Percentiles rank a stretch among this genome's conserved stretches.
These are phyloP conservation scores for Synergus gifuensis DNA, from an alignment of 2,888 invertebrate species.

Conservation along the genomic window DNA sequence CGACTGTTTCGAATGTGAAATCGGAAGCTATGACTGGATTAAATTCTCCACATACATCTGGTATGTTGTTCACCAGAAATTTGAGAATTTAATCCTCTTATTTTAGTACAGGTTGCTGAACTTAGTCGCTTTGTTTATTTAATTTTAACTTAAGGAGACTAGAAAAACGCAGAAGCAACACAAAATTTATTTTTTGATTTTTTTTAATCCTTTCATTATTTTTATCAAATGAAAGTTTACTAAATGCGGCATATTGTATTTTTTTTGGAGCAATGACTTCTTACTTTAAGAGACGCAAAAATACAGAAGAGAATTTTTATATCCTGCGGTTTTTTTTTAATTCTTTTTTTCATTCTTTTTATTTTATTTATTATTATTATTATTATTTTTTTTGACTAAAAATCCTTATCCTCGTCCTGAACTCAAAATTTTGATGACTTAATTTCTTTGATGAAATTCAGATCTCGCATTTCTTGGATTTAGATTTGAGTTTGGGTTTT, in stretches of 20 bases:
- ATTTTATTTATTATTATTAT: neutral
- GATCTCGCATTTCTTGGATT: too few relatives aligned
- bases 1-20: slow-evolving; percentile 53
- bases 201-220: too few relatives aligned
- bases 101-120: neutral
- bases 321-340: neutral
- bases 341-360: neutral
- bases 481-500: neutral
- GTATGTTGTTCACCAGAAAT: slow-evolving; percentile 48
- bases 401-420: neutral
- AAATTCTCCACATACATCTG: slow-evolving; percentile 50
- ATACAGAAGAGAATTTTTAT: neutral
- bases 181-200: too few relatives aligned
- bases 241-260: neutral
- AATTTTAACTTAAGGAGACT: too few relatives aligned
- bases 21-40: slow-evolving; percentile 53
- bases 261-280: neutral
- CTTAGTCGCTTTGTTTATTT: neutral
- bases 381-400: neutral
- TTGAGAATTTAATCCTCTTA: slow-evolving; percentile 7
- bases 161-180: too few relatives aligned
- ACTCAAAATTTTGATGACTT: neutral
- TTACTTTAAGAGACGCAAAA: neutral
- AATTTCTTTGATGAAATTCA: too few relatives aligned
- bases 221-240: too few relatives aligned